These are phyloP conservation scores for Melieria picta DNA, from an alignment of 2,888 invertebrate genomes.

Conservation along the genomic window DNA sequence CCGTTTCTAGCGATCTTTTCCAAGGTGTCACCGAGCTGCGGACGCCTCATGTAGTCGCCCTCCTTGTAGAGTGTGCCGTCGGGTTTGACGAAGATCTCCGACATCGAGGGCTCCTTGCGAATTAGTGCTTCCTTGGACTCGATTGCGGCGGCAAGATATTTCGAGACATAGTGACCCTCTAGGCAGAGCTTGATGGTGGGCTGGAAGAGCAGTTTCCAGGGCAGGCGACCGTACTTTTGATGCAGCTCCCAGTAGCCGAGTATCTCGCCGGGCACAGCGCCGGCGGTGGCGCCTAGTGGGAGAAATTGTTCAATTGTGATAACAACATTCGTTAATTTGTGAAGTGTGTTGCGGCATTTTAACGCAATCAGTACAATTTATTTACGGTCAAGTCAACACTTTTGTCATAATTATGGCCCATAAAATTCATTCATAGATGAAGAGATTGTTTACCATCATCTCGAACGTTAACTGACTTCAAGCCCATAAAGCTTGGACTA, in stretches of 20 bases:
- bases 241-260: slow-evolving; percentile 84
- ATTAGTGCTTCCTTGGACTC: slow-evolving; percentile 68
- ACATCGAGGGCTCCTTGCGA: slow-evolving; percentile 69
- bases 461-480: neutral
- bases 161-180: slow-evolving; percentile 76
- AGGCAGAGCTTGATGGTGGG: slow-evolving; percentile 82
- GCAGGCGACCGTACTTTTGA: slow-evolving; percentile 76
- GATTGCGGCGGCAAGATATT: slow-evolving; percentile 73
- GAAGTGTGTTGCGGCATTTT: no score
- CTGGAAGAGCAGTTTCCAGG: slow-evolving; percentile 81
- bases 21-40: slow-evolving; percentile 76
- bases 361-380: no score
- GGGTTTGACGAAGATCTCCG: slow-evolving; percentile 72
- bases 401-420: no score
- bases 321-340: no score
- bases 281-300: slow-evolving; percentile 65
- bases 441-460: no score
- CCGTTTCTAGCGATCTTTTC: slow-evolving; percentile 75
- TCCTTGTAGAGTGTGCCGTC: slow-evolving; percentile 69
- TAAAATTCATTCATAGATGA: no score
- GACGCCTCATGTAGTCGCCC: slow-evolving; percentile 74
- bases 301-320: no score
- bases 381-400: no score
- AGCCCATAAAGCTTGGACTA: neutral
- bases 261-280: slow-evolving; percentile 92